phyloP scores from a whole-genome alignment of 2,113 vertebrate genomes.

The Anolis sagrei region DNA sequence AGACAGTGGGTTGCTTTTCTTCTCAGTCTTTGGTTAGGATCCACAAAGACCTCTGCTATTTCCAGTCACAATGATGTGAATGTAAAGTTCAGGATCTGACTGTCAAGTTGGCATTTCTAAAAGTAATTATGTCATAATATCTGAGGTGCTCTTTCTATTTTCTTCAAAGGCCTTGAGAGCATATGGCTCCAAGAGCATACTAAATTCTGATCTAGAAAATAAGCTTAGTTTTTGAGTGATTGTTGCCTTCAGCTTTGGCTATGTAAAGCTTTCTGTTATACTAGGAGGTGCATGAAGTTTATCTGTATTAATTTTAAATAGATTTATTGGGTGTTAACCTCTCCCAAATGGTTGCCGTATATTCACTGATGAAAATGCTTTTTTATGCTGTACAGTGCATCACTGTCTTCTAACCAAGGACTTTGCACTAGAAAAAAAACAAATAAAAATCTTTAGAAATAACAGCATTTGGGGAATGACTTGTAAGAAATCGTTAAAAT shows the following conservation, averaged over 20 bases:
- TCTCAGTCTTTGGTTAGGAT: not conserved
- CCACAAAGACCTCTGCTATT: not conserved
- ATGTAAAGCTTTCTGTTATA: not conserved
- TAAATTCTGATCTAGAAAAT: constrained; percentile 10
- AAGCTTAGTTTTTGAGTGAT: not conserved
- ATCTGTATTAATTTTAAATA: constrained; percentile 25
- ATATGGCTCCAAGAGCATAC: not conserved
- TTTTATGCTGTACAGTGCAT: constrained; percentile 40
- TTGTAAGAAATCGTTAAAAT: constrained; percentile 20
- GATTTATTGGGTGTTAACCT: constrained; percentile 30
- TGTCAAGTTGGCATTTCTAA: not conserved
- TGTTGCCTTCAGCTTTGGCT: not conserved
- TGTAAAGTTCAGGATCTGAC: not conserved
- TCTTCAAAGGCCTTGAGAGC: not conserved
- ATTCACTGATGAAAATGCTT: constrained; percentile 4
- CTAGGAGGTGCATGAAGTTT: not conserved
- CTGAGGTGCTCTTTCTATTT: not conserved
- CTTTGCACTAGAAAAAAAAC: constrained; percentile 27
- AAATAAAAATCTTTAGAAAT: constrained; percentile 26
- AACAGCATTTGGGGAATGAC: constrained; percentile 31
- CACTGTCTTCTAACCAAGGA: constrained; percentile 56
- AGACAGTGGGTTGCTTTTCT: constrained; percentile 2
- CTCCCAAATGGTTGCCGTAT: constrained; percentile 15
- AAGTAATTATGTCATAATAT: constrained; percentile 23
- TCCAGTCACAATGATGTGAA: not conserved